Conservation (phyloP, 1,140 invertebrate species). For the Drosophila orena region DNA sequence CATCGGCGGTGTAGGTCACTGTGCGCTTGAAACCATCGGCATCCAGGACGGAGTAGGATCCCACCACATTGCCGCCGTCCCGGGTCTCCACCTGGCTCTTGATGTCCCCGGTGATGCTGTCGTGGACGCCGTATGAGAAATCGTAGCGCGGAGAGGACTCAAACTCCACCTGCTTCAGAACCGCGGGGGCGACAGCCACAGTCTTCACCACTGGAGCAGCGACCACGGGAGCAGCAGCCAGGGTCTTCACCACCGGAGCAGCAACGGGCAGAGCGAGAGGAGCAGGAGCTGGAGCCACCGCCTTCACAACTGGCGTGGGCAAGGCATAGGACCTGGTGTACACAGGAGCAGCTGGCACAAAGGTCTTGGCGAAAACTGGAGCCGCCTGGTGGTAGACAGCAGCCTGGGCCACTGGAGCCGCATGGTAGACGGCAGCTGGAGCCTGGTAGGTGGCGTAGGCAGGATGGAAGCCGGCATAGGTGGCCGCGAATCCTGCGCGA, state of each 20-base stretch:
- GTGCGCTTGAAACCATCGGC: slow-evolving; percentile 86
- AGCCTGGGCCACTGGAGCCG: slow-evolving; percentile 47
- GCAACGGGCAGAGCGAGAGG: slow-evolving; percentile 23
- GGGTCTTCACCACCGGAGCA: slow-evolving; percentile 24
- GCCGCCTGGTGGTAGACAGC: slow-evolving; percentile 60
- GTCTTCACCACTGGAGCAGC: slow-evolving; percentile 26
- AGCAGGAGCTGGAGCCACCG: slow-evolving; percentile 41
- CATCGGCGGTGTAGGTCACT: slow-evolving; percentile 86
- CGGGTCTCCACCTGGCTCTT: slow-evolving; percentile 87
- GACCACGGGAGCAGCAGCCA: slow-evolving; percentile 31
- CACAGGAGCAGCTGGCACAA: slow-evolving; percentile 53
- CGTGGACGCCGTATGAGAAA: slow-evolving; percentile 86
- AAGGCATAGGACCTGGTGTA: slow-evolving; percentile 59
- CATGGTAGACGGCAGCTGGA: slow-evolving; percentile 56
- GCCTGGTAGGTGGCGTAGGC: slow-evolving; percentile 63
- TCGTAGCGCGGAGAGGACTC: slow-evolving; percentile 84
- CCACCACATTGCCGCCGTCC: slow-evolving; percentile 86
- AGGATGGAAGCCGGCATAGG: slow-evolving; percentile 69
- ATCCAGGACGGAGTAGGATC: slow-evolving; percentile 86
- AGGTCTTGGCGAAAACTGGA: slow-evolving; percentile 50
- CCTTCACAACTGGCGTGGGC: slow-evolving; percentile 47
- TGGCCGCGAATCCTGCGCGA: slow-evolving; percentile 71
- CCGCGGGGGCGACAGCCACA: slow-evolving; percentile 5
- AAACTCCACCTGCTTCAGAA: slow-evolving; percentile 67
- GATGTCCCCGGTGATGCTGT: slow-evolving; percentile 86